These are phyloP conservation scores for Conus ventricosus DNA, from an alignment of 1,140 invertebrate genomes.

Conservation along the genomic window DNA sequence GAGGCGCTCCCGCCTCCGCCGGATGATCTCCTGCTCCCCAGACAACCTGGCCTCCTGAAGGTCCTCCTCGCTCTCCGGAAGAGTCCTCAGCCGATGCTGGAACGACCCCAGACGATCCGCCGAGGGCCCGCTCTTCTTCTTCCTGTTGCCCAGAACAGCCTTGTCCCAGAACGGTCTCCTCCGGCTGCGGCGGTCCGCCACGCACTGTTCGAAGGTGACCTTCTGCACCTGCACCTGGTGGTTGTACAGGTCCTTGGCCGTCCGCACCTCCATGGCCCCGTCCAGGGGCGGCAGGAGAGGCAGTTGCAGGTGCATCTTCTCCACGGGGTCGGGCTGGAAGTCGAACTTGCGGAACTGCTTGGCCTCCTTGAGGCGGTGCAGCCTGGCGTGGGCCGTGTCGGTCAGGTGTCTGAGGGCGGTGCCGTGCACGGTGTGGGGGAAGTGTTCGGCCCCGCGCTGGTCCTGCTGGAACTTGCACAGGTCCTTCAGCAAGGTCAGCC, in stretches of 20 bases:
- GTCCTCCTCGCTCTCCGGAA: too few species aligned
- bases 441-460: slow-evolving; percentile 16
- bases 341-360: slow-evolving; percentile 27
- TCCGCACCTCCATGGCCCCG: neutral
- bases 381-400: neutral
- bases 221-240: slow-evolving; percentile 22
- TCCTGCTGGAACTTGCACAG: slow-evolving; percentile 22
- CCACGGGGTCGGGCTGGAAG: slow-evolving; percentile 37
- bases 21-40: neutral
- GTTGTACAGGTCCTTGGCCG: slow-evolving; percentile 10
- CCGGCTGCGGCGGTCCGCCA: slow-evolving; percentile 11
- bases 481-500: slow-evolving; percentile 34
- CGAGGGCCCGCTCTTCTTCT: neutral
- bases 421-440: slow-evolving; percentile 11
- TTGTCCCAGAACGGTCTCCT: slow-evolving; percentile 30
- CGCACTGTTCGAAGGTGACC: slow-evolving; percentile 1
- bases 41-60: neutral
- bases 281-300: neutral
- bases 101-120: neutral
- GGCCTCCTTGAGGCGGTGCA: slow-evolving; percentile 17
- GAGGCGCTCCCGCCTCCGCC: neutral
- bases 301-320: neutral
- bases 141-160: neutral
- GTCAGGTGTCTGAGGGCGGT: slow-evolving; percentile 6
- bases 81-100: too few species aligned